phyloP scores from a whole-genome alignment of 2,113 vertebrate genomes.

The Corvus hawaiiensis region DNA sequence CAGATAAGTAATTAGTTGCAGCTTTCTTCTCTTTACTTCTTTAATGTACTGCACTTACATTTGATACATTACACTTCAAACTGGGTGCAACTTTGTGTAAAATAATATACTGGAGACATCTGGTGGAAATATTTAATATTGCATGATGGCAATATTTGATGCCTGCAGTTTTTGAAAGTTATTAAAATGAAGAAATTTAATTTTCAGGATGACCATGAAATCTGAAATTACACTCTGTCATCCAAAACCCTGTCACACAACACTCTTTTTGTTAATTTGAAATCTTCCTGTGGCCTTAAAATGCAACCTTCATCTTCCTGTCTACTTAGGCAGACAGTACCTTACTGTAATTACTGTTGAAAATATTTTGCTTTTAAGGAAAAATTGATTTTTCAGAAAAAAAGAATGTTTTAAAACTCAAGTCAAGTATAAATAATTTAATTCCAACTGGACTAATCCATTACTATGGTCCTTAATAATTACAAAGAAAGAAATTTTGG shows the following conservation, averaged over 20 bases:
- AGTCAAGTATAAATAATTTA: background rate
- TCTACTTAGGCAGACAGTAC: background rate
- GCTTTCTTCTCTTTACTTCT: background rate
- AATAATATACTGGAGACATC: conserved; percentile 68
- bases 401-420: background rate
- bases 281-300: background rate
- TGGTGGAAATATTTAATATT: conserved; percentile 66
- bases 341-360: background rate
- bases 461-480: background rate
- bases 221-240: background rate
- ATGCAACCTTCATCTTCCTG: background rate
- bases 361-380: background rate
- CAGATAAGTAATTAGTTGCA: background rate
- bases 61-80: background rate
- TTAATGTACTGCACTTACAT: background rate
- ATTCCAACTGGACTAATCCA: background rate
- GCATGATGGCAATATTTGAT: background rate
- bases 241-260: background rate
- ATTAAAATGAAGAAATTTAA: background rate
- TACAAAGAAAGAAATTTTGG: background rate
- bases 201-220: background rate
- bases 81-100: background rate
- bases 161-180: background rate
- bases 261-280: background rate
- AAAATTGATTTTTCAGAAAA: background rate